Evolutionary conservation across 2,888 invertebrate species (phyloP).

Genomic region (Dermolepida albohirtum): DNA sequence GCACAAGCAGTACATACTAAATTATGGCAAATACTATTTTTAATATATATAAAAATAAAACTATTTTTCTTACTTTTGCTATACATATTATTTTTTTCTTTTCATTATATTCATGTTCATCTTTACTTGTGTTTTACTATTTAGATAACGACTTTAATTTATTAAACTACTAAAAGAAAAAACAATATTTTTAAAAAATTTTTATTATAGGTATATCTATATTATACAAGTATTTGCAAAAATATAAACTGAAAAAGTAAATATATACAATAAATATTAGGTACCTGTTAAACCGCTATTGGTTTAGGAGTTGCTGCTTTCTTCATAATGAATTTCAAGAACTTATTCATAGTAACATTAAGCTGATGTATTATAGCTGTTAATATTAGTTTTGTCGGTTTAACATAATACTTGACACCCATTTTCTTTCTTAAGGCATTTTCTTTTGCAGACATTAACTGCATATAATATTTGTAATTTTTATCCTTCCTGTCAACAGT

Average conservation of each 20-base stretch:
- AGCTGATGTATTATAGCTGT: conserved; percentile 45
- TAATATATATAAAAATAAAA: too few species aligned
- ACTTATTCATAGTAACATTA: conserved; percentile 16
- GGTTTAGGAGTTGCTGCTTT: conserved; percentile 30
- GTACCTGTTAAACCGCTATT: conserved; percentile 11
- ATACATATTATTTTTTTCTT: too few species aligned
- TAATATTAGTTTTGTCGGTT: conserved; percentile 59
- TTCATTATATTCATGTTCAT: too few species aligned
- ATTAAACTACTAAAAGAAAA: too few species aligned
- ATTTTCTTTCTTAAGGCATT: conserved; percentile 65
- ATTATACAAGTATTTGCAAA: not conserved
- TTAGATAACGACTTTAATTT: too few species aligned
- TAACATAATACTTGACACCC: conserved; percentile 67
- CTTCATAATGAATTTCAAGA: conserved; percentile 19
- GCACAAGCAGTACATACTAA: too few species aligned
- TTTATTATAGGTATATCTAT: too few species aligned
- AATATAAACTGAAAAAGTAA: not conserved
- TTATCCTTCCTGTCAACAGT: conserved; percentile 59
- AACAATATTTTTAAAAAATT: too few species aligned
- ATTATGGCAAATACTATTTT: too few species aligned
- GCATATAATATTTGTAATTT: conserved; percentile 62
- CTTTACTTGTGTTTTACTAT: too few species aligned
- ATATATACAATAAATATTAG: not conserved
- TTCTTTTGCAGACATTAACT: conserved; percentile 64
- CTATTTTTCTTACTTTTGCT: too few species aligned